A percentile compares a stretch with the other conserved stretches of the same genome.
Conservation (phyloP, 2,888 invertebrate species). For the Blastobasis adustella region DNA sequence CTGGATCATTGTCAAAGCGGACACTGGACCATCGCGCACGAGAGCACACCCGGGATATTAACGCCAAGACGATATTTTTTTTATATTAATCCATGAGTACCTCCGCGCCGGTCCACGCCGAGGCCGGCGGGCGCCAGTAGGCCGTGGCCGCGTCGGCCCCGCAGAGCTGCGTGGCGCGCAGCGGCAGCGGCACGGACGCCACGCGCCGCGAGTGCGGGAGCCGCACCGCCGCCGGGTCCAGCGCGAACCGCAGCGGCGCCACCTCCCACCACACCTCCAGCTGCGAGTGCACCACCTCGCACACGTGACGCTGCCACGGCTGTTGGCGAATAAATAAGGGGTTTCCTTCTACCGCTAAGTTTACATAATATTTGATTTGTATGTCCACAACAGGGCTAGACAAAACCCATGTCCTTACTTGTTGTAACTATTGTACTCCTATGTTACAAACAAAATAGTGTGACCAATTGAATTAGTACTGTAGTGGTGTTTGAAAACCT, state of each 20-base stretch:
- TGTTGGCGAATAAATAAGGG: neutral
- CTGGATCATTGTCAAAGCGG: too few relatives aligned
- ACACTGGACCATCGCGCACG: too few relatives aligned
- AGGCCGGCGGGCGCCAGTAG: slow-evolving; percentile 8
- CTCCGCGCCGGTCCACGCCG: slow-evolving; percentile 3
- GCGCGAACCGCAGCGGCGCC: slow-evolving; percentile 40
- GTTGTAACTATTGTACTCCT: too few relatives aligned
- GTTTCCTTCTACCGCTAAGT: too few relatives aligned
- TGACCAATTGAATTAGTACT: too few relatives aligned
- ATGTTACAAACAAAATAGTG: too few relatives aligned
- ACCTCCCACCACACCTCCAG: slow-evolving; percentile 62
- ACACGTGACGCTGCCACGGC: slow-evolving; percentile 25
- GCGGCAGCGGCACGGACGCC: slow-evolving; percentile 19
- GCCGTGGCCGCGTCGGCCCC: slow-evolving; percentile 21
- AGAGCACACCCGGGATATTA: too few relatives aligned
- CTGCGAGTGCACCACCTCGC: slow-evolving; percentile 44
- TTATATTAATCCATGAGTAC: too few relatives aligned
- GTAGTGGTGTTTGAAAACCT: slow-evolving; percentile 15
- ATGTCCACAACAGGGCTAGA: too few relatives aligned
- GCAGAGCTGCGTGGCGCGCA: slow-evolving; percentile 40
- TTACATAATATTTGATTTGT: too few relatives aligned
- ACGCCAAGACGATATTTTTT: too few relatives aligned
- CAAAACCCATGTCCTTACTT: too few relatives aligned
- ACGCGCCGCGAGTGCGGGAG: slow-evolving; percentile 43
- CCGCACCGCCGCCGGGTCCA: slow-evolving; percentile 35